phyloP scores from a whole-genome alignment of 2,888 invertebrate genomes.

The Melanophora roralis region DNA sequence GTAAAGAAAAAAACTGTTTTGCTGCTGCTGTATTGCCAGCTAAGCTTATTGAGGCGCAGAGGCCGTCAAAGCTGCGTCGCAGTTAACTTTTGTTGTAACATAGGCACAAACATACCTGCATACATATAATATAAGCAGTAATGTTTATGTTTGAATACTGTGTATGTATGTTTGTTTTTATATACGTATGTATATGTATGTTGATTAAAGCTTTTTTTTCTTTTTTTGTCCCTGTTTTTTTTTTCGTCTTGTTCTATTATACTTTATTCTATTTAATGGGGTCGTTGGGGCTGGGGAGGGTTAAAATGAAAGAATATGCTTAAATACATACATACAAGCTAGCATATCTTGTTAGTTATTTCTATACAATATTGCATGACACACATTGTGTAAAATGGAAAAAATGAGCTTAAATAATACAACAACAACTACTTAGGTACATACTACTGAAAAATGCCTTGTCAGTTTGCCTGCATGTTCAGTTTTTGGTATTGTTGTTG shows the following conservation, averaged over 20 bases:
- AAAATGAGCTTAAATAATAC: conserved; percentile 17
- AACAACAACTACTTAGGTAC: too few relatives aligned
- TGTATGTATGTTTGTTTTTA: conserved; percentile 8
- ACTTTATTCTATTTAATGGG: conserved; percentile 55
- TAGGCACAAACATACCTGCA: neutral
- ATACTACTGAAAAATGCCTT: conserved; percentile 39
- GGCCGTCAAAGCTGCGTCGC: conserved; percentile 26
- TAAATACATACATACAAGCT: neutral
- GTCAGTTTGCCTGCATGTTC: conserved; percentile 44
- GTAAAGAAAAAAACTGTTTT: neutral
- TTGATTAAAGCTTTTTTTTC: neutral
- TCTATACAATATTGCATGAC: neutral
- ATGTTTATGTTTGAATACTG: neutral
- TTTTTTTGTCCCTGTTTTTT: neutral
- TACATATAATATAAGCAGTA: neutral
- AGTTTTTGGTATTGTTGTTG: conserved; percentile 12
- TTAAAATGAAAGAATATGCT: conserved; percentile 23
- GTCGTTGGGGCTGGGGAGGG: conserved; percentile 62
- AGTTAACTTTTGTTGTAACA: neutral
- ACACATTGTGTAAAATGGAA: conserved; percentile 2
- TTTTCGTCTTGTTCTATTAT: conserved; percentile 41
- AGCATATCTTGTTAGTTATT: neutral
- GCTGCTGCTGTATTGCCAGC: neutral
- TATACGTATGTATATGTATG: too few relatives aligned
- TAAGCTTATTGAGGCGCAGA: neutral